Base-by-base conservation (phyloP, 2,888 invertebrate species). In the Allygus modestus region DNA sequence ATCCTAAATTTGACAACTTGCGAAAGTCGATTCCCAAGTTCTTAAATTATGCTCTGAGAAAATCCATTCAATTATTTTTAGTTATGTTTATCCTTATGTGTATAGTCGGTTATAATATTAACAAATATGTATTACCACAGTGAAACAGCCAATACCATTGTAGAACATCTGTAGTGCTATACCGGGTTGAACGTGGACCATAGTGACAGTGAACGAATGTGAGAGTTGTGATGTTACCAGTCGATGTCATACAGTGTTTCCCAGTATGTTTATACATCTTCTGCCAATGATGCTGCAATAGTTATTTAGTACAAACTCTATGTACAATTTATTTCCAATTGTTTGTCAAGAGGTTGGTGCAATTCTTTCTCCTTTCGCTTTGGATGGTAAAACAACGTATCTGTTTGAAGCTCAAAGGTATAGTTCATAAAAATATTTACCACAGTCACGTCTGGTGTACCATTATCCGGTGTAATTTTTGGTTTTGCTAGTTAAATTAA, bases 151-250 rank as follows among this genome's bases (percentile, higher is more conserved):
- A 37, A 7, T 37, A 37, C 37, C 9, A 37, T 37, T 37, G 9
- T 7, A 37, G 37, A 37, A 37, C 37, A 37, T 9, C 12, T 7
- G 2, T 23, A 23, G 23, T 54, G 54, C 4, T 5, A 2, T 51
- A 9, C 9, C n/a, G 17, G 4, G 51, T 51, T 51, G 9, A 51
- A 58, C n/a, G 26, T 58, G 58, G 58, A 58, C 26, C 28, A 26
- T 12, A 28, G 31, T 31, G 23, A 58, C 2, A 5, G 31, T 65
- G 31, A 28, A 28, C 15, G 20, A 23, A 11, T n/a, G 28, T 65
- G 65, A 17, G 20, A 65, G 65, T 65, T 65, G 65, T 65, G 17
- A 65, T 65, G 65, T 65, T 65, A 65, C 65, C 65, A 28, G 4
- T 65, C 4, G 65, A 65, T 65, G 65, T 65, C 65, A 7, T 28